These are phyloP conservation scores for Phymanthus crucifer DNA, from an alignment of 92 coral and sea anemone genomes.

Conservation along the genomic window DNA sequence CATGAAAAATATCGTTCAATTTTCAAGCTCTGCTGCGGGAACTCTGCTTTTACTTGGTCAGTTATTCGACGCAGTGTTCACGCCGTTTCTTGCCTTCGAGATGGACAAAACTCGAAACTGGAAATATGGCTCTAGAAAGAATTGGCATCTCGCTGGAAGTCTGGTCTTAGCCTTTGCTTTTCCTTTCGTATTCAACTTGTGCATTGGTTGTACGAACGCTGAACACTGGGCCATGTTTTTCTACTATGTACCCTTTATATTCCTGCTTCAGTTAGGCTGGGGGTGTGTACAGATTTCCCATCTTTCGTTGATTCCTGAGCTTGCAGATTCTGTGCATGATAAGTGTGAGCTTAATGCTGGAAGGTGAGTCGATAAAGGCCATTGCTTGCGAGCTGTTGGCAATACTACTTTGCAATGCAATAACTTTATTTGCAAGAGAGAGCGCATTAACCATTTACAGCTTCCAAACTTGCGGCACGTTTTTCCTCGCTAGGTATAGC, in stretches of 20 bases:
- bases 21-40: slow-evolving; percentile 31
- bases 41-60: slow-evolving; percentile 42
- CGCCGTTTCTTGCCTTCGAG: slow-evolving; percentile 34
- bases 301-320: slow-evolving; percentile 37
- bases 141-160: slow-evolving; percentile 42
- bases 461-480: too few relatives aligned
- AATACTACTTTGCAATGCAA: neutral
- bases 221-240: slow-evolving; percentile 42
- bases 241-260: slow-evolving; percentile 46
- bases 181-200: slow-evolving; percentile 40
- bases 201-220: slow-evolving; percentile 21
- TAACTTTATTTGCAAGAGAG: too few relatives aligned
- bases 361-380: slow-evolving; percentile 10
- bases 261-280: slow-evolving; percentile 42
- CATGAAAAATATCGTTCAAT: slow-evolving; percentile 22
- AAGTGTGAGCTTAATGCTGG: slow-evolving; percentile 46
- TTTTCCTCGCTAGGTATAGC: too few relatives aligned
- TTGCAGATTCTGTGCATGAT: slow-evolving; percentile 31
- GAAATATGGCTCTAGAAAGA: slow-evolving; percentile 35
- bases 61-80: slow-evolving; percentile 32
- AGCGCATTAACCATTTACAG: too few relatives aligned
- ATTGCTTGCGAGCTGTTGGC: neutral
- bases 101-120: slow-evolving; percentile 32
- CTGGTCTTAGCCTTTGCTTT: slow-evolving; percentile 16
- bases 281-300: slow-evolving; percentile 42